These are phyloP conservation scores for Chymomyza procnemis DNA, from an alignment of 2,888 invertebrate genomes.

Conservation along the genomic window DNA sequence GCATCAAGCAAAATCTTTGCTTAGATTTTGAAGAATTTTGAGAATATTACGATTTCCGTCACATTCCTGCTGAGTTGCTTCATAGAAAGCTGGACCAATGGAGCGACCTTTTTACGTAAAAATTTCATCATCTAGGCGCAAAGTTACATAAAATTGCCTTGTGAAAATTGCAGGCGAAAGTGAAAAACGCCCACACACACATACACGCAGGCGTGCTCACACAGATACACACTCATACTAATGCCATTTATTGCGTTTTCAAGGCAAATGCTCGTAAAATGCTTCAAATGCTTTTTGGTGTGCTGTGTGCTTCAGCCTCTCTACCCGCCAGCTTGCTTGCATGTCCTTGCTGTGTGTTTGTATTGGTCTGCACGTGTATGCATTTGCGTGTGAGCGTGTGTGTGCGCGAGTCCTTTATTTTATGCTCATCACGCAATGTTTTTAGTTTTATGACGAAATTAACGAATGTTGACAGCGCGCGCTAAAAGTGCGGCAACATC, in stretches of 20 bases:
- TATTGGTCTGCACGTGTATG: slow-evolving; percentile 1
- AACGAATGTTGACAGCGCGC: slow-evolving; percentile 38
- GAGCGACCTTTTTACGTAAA: slow-evolving; percentile 38
- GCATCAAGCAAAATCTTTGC: no score
- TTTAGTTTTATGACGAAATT: slow-evolving; percentile 70
- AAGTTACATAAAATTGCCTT: slow-evolving; percentile 54
- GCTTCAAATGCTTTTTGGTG: slow-evolving; percentile 24
- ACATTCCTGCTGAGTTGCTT: no score
- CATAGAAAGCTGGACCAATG: slow-evolving; percentile 6
- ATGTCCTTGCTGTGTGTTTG: slow-evolving; percentile 2
- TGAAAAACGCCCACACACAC: slow-evolving; percentile 31
- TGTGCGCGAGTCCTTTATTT: slow-evolving; percentile 39
- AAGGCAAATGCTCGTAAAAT: slow-evolving; percentile 62
- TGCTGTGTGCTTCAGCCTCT: slow-evolving; percentile 9
- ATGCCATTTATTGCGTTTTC: slow-evolving; percentile 58
- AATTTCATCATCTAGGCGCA: slow-evolving; percentile 53
- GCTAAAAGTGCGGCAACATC: neutral
- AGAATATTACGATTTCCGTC: no score
- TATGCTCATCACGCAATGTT: slow-evolving; percentile 63
- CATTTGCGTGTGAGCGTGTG: neutral
- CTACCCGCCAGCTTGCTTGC: neutral
- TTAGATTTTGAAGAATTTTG: no score
- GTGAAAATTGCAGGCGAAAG: slow-evolving; percentile 53
- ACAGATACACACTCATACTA: slow-evolving; percentile 19
- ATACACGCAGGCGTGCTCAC: slow-evolving; percentile 22